Evolutionary conservation across 2,797 vertebrate species (phyloP).

Genomic region (Arctocebus calabarensis): DNA sequence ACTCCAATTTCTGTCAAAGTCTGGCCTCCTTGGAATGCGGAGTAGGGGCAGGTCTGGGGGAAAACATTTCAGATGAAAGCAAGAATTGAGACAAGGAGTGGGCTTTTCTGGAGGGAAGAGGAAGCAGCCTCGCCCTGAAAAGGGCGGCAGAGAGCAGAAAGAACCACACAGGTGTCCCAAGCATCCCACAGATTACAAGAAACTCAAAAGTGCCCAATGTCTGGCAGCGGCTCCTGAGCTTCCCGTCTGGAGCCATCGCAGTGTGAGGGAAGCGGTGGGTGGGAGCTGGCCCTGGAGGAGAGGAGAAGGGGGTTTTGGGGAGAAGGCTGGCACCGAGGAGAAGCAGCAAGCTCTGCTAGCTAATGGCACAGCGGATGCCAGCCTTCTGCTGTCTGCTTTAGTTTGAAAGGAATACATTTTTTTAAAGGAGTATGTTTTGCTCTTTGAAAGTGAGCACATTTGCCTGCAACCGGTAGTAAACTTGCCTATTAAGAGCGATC

Average conservation of each 20-base stretch:
- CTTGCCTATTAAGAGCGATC: background rate
- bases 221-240: conserved; percentile 49
- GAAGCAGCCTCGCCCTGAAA: background rate
- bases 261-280: conserved; percentile 42
- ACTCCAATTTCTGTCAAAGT: too few species aligned
- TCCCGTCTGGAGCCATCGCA: background rate
- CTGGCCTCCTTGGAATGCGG: background rate
- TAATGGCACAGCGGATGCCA: background rate
- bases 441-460: conserved; percentile 28
- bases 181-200: conserved; percentile 71
- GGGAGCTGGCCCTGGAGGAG: background rate
- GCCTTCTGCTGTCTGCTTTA: conserved; percentile 29
- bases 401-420: background rate
- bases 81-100: background rate
- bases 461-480: background rate
- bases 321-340: background rate
- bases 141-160: background rate
- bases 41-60: background rate
- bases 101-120: background rate
- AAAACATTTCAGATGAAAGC: background rate
- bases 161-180: background rate
- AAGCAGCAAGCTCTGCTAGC: conserved; percentile 24
- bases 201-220: conserved; percentile 55
- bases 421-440: background rate
- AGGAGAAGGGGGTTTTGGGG: background rate